Percentiles rank a stretch among this genome's conserved stretches.
Conservation (phyloP, 2,797 vertebrate species). For the Perodicticus potto region DNA sequence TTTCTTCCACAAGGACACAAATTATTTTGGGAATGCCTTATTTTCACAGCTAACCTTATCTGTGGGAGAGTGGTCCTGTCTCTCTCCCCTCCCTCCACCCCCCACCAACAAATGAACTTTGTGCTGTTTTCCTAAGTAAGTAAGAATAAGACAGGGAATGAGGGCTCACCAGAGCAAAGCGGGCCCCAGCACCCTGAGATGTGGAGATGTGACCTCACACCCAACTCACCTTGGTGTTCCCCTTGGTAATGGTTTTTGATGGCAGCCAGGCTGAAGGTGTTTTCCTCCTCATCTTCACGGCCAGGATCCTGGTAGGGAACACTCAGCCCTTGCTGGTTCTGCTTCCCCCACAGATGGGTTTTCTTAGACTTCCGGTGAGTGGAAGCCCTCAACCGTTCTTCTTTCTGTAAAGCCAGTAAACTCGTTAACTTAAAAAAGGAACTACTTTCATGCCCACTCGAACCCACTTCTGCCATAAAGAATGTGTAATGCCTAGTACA, state of each 20-base stretch:
- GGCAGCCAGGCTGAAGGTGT: constrained; percentile 92
- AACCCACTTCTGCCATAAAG: background rate
- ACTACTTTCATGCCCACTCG: background rate
- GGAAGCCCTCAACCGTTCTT: constrained; percentile 93
- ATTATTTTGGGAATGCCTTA: background rate
- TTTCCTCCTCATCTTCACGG: constrained; percentile 95
- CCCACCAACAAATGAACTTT: background rate
- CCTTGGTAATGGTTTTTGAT: constrained; percentile 94
- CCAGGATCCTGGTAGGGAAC: constrained; percentile 93
- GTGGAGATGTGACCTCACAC: background rate
- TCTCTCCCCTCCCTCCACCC: no score
- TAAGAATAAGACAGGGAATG: background rate
- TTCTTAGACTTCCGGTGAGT: constrained; percentile 94
- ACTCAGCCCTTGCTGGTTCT: constrained; percentile 93
- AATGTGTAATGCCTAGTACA: background rate
- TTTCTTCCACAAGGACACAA: background rate
- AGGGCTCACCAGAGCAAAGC: background rate
- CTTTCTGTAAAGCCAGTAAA: constrained; percentile 90
- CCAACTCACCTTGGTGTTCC: constrained; percentile 90
- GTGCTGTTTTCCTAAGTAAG: background rate
- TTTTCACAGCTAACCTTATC: background rate
- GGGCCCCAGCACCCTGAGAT: background rate
- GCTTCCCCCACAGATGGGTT: constrained; percentile 93
- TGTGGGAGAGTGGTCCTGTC: background rate
- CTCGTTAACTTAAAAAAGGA: background rate